phyloP scores from a whole-genome alignment of 2,797 vertebrate species.

The Alosa sapidissima region DNA sequence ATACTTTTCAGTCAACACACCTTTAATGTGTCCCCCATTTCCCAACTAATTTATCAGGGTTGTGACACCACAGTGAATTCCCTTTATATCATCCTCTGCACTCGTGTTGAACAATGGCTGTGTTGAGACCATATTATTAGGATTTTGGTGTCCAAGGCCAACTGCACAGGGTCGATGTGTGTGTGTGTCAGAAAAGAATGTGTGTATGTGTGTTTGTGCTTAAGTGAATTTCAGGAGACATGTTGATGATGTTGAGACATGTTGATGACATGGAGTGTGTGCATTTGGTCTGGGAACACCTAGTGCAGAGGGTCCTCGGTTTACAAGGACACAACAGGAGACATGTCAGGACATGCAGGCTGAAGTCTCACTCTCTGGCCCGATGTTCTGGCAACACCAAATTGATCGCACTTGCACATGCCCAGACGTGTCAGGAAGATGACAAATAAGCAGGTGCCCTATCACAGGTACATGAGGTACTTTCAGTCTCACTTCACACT shows the following conservation, averaged over 20 bases:
- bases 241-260: conserved; percentile 10
- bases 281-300: neutral
- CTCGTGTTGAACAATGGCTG: neutral
- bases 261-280: neutral
- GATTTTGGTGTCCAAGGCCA: neutral
- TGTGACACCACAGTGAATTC: neutral
- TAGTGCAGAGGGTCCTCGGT: neutral
- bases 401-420: neutral
- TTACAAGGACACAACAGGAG: conserved; percentile 5
- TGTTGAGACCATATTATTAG: no score
- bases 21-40: neutral
- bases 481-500: neutral
- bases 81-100: neutral
- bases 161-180: neutral
- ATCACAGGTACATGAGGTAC: neutral
- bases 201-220: neutral
- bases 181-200: neutral
- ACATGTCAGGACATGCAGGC: neutral
- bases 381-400: neutral
- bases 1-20: no score
- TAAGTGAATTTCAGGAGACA: conserved; percentile 10
- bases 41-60: neutral
- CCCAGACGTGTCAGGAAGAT: neutral
- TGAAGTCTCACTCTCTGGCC: conserved; percentile 2
- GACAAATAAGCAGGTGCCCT: neutral